Base-by-base conservation (phyloP, 2,888 invertebrate genomes). In the Hanleya hanleyi region DNA sequence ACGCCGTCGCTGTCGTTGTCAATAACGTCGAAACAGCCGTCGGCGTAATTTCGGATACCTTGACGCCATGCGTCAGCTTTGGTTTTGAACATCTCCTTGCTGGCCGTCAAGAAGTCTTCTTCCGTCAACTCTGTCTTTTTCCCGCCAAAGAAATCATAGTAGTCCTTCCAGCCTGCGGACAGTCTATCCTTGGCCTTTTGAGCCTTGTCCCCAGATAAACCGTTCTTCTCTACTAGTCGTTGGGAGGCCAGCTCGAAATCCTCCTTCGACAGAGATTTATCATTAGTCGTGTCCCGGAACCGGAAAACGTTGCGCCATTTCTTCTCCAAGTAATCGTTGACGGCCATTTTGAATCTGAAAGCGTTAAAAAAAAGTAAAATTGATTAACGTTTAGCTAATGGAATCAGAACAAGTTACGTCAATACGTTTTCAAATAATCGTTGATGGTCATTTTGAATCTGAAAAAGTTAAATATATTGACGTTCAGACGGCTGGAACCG, bases 281-380 rank as follows among this genome's bases (percentile, higher is more conserved):
- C 57, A 18, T 32, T 32, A 32, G 57, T 57, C 3, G 57, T 57
- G 32, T 57, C 57, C 15, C 57, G 18, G 26, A 57, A 57, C 2
- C 57, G 57, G 57, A 57, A 57, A 18, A 57, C 57, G 26, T 57
- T 57, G 12, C 57, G 57, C 57, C 57, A 57, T 26, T 57, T 57
- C 29, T 22, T 29, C 32, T 57, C 57, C 26, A 57, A 57, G 32
- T 57, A 29, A 26, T 22, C 32, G 32, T 4, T 57, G 29, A 26
- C 57, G 2, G 57, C 57, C 57, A 57, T 57, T 22, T 57, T 29
- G 18, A n/a, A n/a, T n/a, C n/a, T n/a, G n/a, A n/a, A n/a, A n/a
- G n/a, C n/a, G n/a, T n/a, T n/a, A n/a, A n/a, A n/a, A n/a, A n/a
- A n/a, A n/a, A n/a, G n/a, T n/a, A n/a, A n/a, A n/a, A n/a, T n/a